Evolutionary conservation across 2,888 invertebrate species (phyloP).

Genomic region (Agonopterix heracliana): DNA sequence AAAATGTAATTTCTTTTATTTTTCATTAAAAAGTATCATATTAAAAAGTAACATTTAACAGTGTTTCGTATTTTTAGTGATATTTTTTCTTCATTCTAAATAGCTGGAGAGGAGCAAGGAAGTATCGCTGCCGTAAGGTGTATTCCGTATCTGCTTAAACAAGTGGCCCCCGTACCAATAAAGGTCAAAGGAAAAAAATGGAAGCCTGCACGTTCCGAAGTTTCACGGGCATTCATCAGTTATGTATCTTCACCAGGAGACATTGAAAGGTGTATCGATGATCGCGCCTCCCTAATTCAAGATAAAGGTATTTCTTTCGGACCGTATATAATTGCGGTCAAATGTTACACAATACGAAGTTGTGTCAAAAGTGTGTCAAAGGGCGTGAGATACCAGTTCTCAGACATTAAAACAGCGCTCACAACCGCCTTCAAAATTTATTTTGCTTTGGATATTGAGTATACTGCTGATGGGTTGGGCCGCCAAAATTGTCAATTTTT

Average conservation of each 20-base stretch:
- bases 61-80: no score
- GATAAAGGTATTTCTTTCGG: neutral
- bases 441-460: conserved; percentile 1
- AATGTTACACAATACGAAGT: conserved; percentile 1
- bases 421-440: neutral
- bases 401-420: neutral
- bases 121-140: conserved; percentile 1
- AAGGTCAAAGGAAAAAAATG: conserved; percentile 1
- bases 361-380: neutral
- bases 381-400: neutral
- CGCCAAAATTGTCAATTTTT: no score
- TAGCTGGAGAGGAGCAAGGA: conserved; percentile 4
- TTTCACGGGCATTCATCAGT: neutral
- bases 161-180: neutral
- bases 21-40: no score
- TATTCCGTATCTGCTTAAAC: conserved; percentile 1
- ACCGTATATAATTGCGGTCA: conserved; percentile 1
- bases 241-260: neutral
- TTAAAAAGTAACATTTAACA: no score
- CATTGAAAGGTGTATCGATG: neutral
- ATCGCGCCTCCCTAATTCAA: neutral
- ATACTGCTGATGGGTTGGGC: neutral
- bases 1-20: no score
- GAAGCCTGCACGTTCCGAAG: conserved; percentile 1
- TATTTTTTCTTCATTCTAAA: neutral